Base-by-base conservation (phyloP, 2,113 vertebrate genomes). In the Asarcornis scutulata region DNA sequence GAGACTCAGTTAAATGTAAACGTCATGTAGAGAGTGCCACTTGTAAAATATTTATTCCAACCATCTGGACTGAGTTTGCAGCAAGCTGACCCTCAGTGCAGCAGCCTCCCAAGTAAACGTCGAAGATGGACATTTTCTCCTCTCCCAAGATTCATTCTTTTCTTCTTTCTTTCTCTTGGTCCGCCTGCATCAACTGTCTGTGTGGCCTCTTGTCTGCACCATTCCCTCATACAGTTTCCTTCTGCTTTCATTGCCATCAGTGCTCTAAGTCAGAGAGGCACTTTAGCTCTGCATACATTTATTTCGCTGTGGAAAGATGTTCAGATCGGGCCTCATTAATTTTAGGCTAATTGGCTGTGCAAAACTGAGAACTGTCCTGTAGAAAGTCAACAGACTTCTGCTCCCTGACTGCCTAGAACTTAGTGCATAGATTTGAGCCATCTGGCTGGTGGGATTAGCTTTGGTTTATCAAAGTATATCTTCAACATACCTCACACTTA, bases 291-390 rank as follows among this genome's bases (percentile, higher is more conserved):
- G 46, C 68, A n/a, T 14, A 63, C 1, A 1, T 93, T 81, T 13
- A 25, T 36, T 74, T 71, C 7, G 29, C 23, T 63, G 32, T 77
- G 46, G 10, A 90, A 86, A 96, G 87, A 77, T 77, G 79, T 90
- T 94, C 88, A 42, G 91, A 73, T 89, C 74, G 32, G 74, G 34
- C 72, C 93, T 89, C 91, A 66, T 92, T 92, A 92, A 60, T 93
- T 96, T 89, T 60, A 21, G 56, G 48, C 79, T 91, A 95, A 93
- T 94, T 95, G 95, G 93, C 85, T 83, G 82, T 71, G 81, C 79
- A 83, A 91, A 88, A 86, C 82, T 17, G 59, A 91, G 79, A 93
- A 74, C 72, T 40, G 42, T 77, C 38, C 64, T 1, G 4, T 86
- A 38, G 56, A 94, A 96, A 68, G 82, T 93, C 84, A 95, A 83